Base-by-base conservation (phyloP, 2,113 vertebrate species). In the Laticauda colubrina region DNA sequence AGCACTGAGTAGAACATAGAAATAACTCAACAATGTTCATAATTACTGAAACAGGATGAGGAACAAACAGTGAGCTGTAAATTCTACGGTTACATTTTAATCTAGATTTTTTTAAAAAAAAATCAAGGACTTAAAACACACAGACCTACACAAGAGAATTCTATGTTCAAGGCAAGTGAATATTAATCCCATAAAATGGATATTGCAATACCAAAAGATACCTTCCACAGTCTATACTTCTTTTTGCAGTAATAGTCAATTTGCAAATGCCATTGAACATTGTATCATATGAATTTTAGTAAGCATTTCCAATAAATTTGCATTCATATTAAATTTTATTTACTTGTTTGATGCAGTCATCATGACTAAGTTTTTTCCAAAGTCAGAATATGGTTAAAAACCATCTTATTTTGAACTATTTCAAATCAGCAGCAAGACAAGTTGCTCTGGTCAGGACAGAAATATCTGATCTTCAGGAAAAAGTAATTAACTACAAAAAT, bases 401-500 rank as follows among this genome's bases (percentile, higher is more conserved):
- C 12, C 59, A 81, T 54, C n/a, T 89, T 43, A 61, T 85, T 48
- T 87, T 56, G 54, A 90, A 20, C 57, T 88, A 53, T 92, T 94
- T 90, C 85, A 92, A 61, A 89, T 43, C 56, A 39, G 29, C 39
- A 89, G 88, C 34, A 39, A 89, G 34, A 57, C 56, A 29, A 43
- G 90, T 89, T 93, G 34, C 15, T 89, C 6, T 64, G 14, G 45
- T 56, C 26, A 91, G 75, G 11, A 26, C 89, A 91, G 85, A 94
- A 90, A 53, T 88, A 56, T 90, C 81, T 92, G 43, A 81, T 81
- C 43, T 89, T 81, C 20, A 56, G 34, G 43, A 86, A 94, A 48
- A 75, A 92, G 23, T 39, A 87, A 90, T 94, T 92, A 90, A 57
- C 93, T 88, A 43, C 51, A 87, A 90, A 89, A 90, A 90, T 75